Percentiles rank a stretch among this genome's conserved stretches.
These are phyloP conservation scores for Dendrolimus kikuchii DNA, from an alignment of 1,140 invertebrate genomes.

Conservation along the genomic window DNA sequence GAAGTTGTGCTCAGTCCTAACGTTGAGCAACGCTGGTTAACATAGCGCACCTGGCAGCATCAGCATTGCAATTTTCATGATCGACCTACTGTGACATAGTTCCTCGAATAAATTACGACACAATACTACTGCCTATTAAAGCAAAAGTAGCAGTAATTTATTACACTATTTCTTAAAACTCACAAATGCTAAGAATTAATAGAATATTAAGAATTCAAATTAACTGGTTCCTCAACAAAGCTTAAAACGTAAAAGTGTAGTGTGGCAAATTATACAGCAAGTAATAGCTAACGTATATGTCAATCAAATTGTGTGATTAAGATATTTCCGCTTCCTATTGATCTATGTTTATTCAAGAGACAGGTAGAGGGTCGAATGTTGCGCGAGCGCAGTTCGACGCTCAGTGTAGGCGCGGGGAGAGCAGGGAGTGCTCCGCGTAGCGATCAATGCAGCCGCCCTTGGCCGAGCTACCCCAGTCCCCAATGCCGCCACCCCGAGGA, in stretches of 20 bases:
- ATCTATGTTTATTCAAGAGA: conserved; percentile 34
- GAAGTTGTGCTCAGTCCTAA: background rate
- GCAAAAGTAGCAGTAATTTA: no score
- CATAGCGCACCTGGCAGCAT: conserved; percentile 23
- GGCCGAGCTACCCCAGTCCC: conserved; percentile 38
- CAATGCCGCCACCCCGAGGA: conserved; percentile 27
- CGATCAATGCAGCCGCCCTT: conserved; percentile 63
- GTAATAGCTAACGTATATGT: no score
- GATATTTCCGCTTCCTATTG: no score
- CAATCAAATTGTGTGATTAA: no score
- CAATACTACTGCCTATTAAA: conserved; percentile 10
- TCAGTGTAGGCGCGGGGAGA: conserved; percentile 12
- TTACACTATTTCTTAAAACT: no score
- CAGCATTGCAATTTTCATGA: conserved; percentile 30
- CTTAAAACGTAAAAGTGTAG: no score
- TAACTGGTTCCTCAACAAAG: no score
- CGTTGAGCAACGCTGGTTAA: conserved; percentile 22
- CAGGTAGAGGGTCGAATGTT: conserved; percentile 17
- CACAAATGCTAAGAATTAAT: no score
- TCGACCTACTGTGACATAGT: conserved; percentile 22
- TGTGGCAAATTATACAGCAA: no score
- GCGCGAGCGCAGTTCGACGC: conserved; percentile 25
- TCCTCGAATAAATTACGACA: conserved; percentile 32
- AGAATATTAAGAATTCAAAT: no score
- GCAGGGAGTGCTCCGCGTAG: conserved; percentile 6